Evolutionary conservation across 2,888 invertebrate species (phyloP).

Genomic region (Agriopis leucophaearia): DNA sequence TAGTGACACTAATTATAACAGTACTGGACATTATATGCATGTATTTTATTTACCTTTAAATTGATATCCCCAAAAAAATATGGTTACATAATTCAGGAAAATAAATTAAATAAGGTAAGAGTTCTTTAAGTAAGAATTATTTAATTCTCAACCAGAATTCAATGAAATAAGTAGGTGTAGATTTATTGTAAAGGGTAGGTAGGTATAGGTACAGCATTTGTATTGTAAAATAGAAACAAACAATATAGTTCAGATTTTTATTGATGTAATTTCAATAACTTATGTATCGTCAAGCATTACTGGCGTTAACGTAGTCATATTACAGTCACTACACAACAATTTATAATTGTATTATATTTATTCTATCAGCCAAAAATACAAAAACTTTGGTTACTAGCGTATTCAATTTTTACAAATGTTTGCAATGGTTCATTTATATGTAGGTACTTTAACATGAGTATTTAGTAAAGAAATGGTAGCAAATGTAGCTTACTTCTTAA

Average conservation of each 20-base stretch:
- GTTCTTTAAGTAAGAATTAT: background rate
- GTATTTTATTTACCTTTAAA: slow-evolving; percentile 41
- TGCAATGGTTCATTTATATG: slow-evolving; percentile 56
- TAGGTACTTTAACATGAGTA: slow-evolving; percentile 57
- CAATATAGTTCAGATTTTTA: slow-evolving; percentile 67
- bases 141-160: too few species aligned
- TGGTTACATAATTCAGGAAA: too few species aligned
- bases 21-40: slow-evolving; percentile 49
- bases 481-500: slow-evolving; percentile 31
- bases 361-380: slow-evolving; percentile 78
- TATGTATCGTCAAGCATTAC: slow-evolving; percentile 73
- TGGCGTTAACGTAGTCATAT: slow-evolving; percentile 70
- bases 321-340: slow-evolving; percentile 71
- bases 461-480: slow-evolving; percentile 50
- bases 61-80: background rate
- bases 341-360: slow-evolving; percentile 52
- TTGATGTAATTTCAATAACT: slow-evolving; percentile 74
- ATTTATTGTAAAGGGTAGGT: background rate
- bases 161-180: background rate
- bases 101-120: too few species aligned
- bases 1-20: slow-evolving; percentile 54
- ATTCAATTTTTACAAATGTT: slow-evolving; percentile 58
- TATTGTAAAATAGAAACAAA: slow-evolving; percentile 45
- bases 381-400: slow-evolving; percentile 85
- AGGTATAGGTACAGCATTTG: background rate